Percentiles rank a stretch among this genome's conserved stretches.
Conservation (phyloP, 2,888 invertebrate genomes). For the Rhingia rostrata region DNA sequence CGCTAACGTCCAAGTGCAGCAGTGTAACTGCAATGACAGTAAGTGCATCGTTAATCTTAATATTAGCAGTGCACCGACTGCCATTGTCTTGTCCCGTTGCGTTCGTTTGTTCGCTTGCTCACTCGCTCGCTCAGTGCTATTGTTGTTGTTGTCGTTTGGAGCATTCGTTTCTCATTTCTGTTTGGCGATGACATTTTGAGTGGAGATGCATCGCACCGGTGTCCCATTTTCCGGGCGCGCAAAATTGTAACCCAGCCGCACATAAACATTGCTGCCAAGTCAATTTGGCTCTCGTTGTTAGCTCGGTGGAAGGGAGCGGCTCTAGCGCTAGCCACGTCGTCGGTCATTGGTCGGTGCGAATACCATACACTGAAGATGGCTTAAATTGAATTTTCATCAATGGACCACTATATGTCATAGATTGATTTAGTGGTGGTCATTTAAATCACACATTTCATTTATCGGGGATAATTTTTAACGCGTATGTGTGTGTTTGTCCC, state of each 20-base stretch:
- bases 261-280: constrained; percentile 29
- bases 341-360: not conserved
- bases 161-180: constrained; percentile 21
- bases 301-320: not conserved
- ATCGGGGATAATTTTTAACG: constrained; percentile 18
- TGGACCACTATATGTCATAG: not conserved
- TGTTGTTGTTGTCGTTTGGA: not conserved
- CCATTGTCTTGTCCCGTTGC: constrained; percentile 4
- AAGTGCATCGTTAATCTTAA: constrained; percentile 48
- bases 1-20: constrained; percentile 13
- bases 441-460: constrained; percentile 32
- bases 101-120: not conserved
- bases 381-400: constrained; percentile 29
- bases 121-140: not conserved
- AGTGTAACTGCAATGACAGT: constrained; percentile 37
- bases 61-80: constrained; percentile 25
- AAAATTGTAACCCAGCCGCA: constrained; percentile 23
- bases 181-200: constrained; percentile 35
- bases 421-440: constrained; percentile 17
- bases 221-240: constrained; percentile 2
- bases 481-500: not conserved
- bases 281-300: constrained; percentile 28
- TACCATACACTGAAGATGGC: not conserved
- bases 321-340: constrained; percentile 3
- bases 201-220: constrained; percentile 7